Percentiles rank a stretch among this genome's conserved stretches.
Conservation (phyloP, 2,888 invertebrate genomes). For the Apeira syringaria region DNA sequence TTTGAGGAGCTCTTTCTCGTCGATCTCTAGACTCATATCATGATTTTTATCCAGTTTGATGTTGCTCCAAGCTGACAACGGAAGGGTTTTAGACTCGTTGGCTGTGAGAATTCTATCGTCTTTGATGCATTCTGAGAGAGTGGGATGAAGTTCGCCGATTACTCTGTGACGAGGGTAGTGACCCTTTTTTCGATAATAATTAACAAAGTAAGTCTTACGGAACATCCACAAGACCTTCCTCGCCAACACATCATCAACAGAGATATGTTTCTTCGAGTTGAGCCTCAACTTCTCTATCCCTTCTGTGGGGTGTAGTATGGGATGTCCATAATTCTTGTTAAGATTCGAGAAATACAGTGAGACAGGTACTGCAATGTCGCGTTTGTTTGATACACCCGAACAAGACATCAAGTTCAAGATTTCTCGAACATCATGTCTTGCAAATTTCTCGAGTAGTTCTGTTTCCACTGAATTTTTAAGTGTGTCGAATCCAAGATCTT, state of each 20-base stretch:
- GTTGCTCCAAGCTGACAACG: not conserved
- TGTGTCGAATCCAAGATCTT: not conserved
- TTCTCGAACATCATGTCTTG: not conserved
- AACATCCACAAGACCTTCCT: not conserved
- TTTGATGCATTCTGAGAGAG: not conserved
- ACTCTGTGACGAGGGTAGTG: not conserved
- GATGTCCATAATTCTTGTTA: constrained; percentile 1
- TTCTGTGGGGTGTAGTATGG: not conserved
- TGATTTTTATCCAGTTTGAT: not conserved
- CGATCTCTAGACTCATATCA: constrained; percentile 1
- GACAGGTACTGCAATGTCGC: not conserved
- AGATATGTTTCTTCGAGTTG: not conserved
- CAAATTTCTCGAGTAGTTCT: not conserved
- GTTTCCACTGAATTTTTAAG: not conserved
- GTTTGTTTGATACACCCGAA: not conserved
- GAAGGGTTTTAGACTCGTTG: not conserved
- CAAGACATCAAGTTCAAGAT: not conserved
- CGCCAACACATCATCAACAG: not conserved
- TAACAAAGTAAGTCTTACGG: not conserved
- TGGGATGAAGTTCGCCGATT: not conserved
- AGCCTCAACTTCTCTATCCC: not conserved
- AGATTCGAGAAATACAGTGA: not conserved
- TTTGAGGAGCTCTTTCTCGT: constrained; percentile 3
- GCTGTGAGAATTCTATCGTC: not conserved
- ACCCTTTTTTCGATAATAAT: not conserved